Evolutionary conservation across 2,888 invertebrate genomes (phyloP).

Genomic region (Mylabris sibirica): DNA sequence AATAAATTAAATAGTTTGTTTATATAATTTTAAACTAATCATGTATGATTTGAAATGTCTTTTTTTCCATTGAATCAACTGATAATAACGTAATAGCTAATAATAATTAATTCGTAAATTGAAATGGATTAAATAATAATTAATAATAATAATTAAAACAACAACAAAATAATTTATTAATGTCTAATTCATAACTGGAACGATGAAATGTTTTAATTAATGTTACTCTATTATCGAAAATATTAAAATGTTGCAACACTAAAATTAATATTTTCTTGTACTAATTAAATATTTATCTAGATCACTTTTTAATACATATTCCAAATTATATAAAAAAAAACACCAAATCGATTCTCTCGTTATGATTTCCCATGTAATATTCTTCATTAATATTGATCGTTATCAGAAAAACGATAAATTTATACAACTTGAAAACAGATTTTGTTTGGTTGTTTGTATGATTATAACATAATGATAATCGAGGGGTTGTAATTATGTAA

Average conservation of each 20-base stretch:
- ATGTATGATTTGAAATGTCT: not conserved
- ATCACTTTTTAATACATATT: not conserved
- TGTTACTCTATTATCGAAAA: not conserved
- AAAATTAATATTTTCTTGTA: not conserved
- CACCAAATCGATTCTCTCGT: not conserved
- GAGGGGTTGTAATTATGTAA: conserved; percentile 1
- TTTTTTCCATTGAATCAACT: not conserved
- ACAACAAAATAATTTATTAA: not conserved
- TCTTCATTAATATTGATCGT: not conserved
- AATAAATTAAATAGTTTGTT: not conserved
- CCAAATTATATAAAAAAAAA: too few relatives aligned
- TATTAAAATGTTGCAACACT: not conserved
- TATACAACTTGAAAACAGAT: not conserved
- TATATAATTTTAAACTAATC: not conserved
- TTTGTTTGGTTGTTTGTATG: not conserved
- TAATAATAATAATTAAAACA: not conserved
- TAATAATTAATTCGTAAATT: not conserved
- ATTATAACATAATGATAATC: not conserved
- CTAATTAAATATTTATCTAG: not conserved
- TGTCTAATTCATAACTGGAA: not conserved
- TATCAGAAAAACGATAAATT: too few relatives aligned
- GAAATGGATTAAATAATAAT: not conserved
- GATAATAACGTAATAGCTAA: not conserved
- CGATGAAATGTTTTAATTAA: not conserved
- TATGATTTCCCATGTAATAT: not conserved